phyloP scores from a whole-genome alignment of 2,888 invertebrate species.

The Papilio elwesi region DNA sequence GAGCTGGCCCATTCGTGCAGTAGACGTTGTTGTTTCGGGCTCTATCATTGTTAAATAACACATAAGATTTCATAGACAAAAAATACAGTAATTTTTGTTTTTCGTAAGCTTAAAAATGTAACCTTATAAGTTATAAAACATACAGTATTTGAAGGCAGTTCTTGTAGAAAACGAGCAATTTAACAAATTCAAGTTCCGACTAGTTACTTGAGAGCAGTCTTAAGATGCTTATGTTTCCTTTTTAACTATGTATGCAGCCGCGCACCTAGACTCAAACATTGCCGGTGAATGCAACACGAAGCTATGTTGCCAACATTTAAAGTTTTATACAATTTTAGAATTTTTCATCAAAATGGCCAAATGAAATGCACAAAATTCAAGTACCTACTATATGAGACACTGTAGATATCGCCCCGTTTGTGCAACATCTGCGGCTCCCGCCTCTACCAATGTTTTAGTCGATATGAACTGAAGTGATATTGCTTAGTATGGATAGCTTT shows the following conservation, averaged over 20 bases:
- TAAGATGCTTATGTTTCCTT: constrained; percentile 25
- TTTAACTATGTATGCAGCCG: constrained; percentile 24
- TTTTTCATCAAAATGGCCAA: background rate
- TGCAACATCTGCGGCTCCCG: too few species aligned
- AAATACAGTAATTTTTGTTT: background rate
- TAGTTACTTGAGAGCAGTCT: constrained; percentile 18
- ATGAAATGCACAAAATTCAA: background rate
- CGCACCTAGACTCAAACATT: constrained; percentile 16
- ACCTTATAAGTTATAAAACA: background rate
- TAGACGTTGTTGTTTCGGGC: too few species aligned
- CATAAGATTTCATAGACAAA: too few species aligned
- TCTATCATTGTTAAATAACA: too few species aligned
- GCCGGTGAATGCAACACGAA: constrained; percentile 8
- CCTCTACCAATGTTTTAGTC: too few species aligned
- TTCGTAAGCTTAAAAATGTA: background rate
- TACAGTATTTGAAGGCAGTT: background rate
- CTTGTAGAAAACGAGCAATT: constrained; percentile 7
- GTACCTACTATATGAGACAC: too few species aligned
- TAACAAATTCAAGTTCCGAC: constrained; percentile 12
- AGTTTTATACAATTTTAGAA: background rate
- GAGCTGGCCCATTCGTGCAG: too few species aligned
- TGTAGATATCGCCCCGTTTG: too few species aligned
- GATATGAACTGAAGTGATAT: too few species aligned
- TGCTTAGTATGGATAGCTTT: too few species aligned
- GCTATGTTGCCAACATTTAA: background rate